Evolutionary conservation across 1,140 invertebrate genomes (phyloP).

Genomic region (Eufriesea mexicana): DNA sequence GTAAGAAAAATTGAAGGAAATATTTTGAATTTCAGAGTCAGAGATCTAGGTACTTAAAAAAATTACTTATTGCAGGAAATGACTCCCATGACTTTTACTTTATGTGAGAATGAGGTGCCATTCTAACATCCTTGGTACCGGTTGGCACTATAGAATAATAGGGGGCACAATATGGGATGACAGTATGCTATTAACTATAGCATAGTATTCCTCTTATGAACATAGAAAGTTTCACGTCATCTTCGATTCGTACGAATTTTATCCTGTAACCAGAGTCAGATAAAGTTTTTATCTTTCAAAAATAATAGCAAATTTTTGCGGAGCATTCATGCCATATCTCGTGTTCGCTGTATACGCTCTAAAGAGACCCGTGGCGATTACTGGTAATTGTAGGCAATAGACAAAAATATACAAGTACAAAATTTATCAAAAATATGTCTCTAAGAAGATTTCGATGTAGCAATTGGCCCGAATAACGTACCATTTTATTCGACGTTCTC

Average conservation of each 20-base stretch:
- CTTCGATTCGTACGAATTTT: background rate
- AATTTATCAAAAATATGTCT: too few species aligned
- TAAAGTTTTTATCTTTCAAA: background rate
- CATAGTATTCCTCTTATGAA: background rate
- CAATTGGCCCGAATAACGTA: too few species aligned
- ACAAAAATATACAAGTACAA: too few species aligned
- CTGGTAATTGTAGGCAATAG: too few species aligned
- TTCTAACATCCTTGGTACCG: constrained; percentile 19
- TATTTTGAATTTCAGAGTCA: background rate
- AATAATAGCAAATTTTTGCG: too few species aligned
- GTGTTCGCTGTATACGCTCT: too few species aligned
- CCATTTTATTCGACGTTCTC: too few species aligned
- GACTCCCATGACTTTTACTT: constrained; percentile 33
- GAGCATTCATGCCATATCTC: too few species aligned
- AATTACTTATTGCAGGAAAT: background rate
- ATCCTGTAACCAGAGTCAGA: background rate
- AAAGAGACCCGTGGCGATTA: too few species aligned
- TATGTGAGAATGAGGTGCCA: background rate
- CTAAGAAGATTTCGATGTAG: too few species aligned
- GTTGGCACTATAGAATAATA: background rate
- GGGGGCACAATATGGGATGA: background rate
- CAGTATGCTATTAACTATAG: background rate
- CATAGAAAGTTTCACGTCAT: background rate
- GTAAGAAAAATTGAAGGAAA: background rate
- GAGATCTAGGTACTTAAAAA: too few species aligned